Evolutionary conservation across 2,888 invertebrate species (phyloP).

Genomic region (Orthosia incerta): DNA sequence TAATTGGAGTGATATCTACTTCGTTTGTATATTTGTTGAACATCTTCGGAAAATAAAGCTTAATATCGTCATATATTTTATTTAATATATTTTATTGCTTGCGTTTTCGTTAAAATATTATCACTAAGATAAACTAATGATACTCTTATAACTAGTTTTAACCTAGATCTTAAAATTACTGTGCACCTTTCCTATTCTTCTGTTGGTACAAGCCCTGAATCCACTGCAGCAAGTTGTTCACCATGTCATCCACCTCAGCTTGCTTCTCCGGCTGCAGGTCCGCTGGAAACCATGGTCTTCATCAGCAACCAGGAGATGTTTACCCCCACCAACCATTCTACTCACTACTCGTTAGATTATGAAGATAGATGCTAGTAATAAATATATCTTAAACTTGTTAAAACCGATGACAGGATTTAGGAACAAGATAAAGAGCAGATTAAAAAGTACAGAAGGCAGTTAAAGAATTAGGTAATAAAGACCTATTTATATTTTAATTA

Average conservation of each 20-base stretch:
- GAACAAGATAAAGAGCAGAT: neutral
- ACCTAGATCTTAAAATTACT: slow-evolving; percentile 43
- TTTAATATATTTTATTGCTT: neutral
- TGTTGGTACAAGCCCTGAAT: slow-evolving; percentile 93
- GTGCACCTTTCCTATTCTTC: slow-evolving; percentile 89
- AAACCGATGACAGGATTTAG: slow-evolving; percentile 1
- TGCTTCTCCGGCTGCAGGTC: slow-evolving; percentile 85
- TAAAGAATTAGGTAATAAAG: neutral
- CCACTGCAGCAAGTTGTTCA: slow-evolving; percentile 94
- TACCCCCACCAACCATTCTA: slow-evolving; percentile 68
- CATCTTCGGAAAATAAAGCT: neutral
- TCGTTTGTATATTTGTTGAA: neutral
- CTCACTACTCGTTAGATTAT: slow-evolving; percentile 46
- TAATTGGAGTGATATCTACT: neutral
- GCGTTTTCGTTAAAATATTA: neutral
- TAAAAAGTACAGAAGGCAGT: neutral
- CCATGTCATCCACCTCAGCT: slow-evolving; percentile 93
- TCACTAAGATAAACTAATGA: neutral
- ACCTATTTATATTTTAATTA: slow-evolving; percentile 6
- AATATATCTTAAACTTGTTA: slow-evolving; percentile 18
- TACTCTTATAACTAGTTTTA: slow-evolving; percentile 30
- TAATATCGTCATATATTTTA: neutral
- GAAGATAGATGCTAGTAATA: slow-evolving; percentile 14
- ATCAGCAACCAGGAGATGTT: slow-evolving; percentile 75
- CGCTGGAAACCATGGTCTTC: slow-evolving; percentile 85